Evolutionary conservation across 2,797 vertebrate genomes (phyloP).

Genomic region (Karalla daura): DNA sequence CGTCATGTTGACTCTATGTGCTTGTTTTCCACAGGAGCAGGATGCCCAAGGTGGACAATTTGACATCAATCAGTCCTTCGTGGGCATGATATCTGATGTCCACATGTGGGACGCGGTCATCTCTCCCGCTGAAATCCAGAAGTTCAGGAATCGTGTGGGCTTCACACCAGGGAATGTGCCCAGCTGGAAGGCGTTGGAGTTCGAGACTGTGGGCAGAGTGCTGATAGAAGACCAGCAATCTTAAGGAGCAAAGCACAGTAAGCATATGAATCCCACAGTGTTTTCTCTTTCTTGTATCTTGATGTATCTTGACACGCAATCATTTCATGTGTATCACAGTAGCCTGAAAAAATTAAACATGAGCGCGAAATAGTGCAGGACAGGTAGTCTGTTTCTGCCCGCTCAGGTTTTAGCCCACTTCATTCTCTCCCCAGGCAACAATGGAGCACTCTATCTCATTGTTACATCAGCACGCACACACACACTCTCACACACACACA

Average conservation of each 20-base stretch:
- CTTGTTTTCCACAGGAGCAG: too few relatives aligned
- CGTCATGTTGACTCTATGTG: too few relatives aligned
- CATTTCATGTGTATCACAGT: constrained; percentile 39
- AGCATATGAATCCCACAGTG: neutral
- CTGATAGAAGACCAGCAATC: constrained; percentile 24
- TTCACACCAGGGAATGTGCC: constrained; percentile 42
- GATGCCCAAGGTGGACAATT: neutral
- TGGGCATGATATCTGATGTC: constrained; percentile 4
- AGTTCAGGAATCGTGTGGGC: neutral
- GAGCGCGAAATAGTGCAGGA: constrained; percentile 41
- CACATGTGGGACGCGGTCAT: neutral
- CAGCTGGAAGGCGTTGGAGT: constrained; percentile 46
- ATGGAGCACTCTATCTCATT: constrained; percentile 39
- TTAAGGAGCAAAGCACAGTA: too few relatives aligned
- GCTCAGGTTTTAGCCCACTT: constrained; percentile 51
- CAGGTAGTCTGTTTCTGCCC: constrained; percentile 56
- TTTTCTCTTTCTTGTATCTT: too few relatives aligned
- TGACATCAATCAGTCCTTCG: neutral
- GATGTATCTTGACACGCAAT: constrained; percentile 35
- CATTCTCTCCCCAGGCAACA: constrained; percentile 54
- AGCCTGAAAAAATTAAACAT: constrained; percentile 61
- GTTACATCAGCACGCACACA: constrained; percentile 10
- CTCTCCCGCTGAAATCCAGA: neutral
- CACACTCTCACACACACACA: constrained; percentile 19
- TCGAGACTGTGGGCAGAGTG: constrained; percentile 20